These are phyloP conservation scores for Lasiurus borealis DNA, from an alignment of 2,113 vertebrate species.

Conservation along the genomic window DNA sequence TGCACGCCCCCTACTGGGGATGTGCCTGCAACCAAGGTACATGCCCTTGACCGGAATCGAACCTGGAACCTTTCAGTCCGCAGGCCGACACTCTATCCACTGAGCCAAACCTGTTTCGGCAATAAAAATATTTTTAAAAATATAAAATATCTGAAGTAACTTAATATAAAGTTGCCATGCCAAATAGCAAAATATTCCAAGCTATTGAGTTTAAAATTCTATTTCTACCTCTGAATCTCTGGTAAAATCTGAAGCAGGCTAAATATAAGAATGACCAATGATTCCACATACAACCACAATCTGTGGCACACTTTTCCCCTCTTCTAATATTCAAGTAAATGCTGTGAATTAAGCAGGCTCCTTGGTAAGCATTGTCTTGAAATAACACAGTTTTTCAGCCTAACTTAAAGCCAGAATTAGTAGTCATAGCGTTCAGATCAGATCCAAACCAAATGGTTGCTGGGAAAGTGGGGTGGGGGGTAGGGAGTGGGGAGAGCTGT, in stretches of 20 bases:
- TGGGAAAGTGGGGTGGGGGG: not conserved
- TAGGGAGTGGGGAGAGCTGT: not conserved
- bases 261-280: slow-evolving; percentile 22
- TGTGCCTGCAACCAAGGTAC: no score
- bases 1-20: no score
- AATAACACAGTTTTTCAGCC: slow-evolving; percentile 28
- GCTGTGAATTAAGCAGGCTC: not conserved
- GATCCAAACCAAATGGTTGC: slow-evolving; percentile 47
- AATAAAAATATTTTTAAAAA: no score
- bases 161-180: slow-evolving; percentile 38
- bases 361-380: slow-evolving; percentile 26
- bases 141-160: slow-evolving; percentile 10
- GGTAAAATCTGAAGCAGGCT: slow-evolving; percentile 30
- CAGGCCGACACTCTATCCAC: no score
- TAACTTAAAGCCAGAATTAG: slow-evolving; percentile 59
- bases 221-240: slow-evolving; percentile 46
- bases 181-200: slow-evolving; percentile 45
- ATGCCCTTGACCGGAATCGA: no score
- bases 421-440: slow-evolving; percentile 43
- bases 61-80: no score
- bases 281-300: not conserved
- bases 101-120: no score
- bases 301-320: not conserved
- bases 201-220: slow-evolving; percentile 33
- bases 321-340: slow-evolving; percentile 37